These are phyloP conservation scores for Aradophagus sp. DNA, from an alignment of 1,140 invertebrate genomes.

Conservation along the genomic window DNA sequence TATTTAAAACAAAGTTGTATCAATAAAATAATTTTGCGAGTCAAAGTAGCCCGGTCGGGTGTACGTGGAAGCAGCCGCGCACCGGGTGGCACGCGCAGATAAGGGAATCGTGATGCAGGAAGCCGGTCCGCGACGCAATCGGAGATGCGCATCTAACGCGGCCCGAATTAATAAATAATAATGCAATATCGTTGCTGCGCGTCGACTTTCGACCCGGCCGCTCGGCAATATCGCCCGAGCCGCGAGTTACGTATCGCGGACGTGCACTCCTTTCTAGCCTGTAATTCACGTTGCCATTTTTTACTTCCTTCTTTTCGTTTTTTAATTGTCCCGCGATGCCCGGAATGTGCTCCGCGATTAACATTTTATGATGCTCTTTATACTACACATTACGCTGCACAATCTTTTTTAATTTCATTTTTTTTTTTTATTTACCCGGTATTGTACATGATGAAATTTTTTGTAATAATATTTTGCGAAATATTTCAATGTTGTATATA, in stretches of 20 bases:
- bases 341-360: not conserved
- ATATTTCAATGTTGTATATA: no score
- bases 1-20: conserved; percentile 52
- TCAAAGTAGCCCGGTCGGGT: conserved; percentile 43
- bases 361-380: no score
- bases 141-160: conserved; percentile 70
- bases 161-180: conserved; percentile 75
- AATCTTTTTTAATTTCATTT: no score
- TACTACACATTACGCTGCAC: no score
- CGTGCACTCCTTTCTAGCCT: conserved; percentile 11
- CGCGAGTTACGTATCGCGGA: conserved; percentile 24
- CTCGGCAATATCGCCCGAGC: conserved; percentile 43
- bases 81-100: conserved; percentile 61
- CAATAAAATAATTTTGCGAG: conserved; percentile 53
- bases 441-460: no score
- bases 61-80: conserved; percentile 57
- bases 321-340: conserved; percentile 9
- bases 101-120: conserved; percentile 71
- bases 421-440: no score
- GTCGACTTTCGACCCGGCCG: conserved; percentile 62
- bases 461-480: no score
- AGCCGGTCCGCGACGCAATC: conserved; percentile 55
- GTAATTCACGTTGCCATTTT: conserved; percentile 18
- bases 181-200: conserved; percentile 69
- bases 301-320: conserved; percentile 21